Evolutionary conservation across 2,113 vertebrate genomes (phyloP).

Genomic region (Crotalus viridis): DNA sequence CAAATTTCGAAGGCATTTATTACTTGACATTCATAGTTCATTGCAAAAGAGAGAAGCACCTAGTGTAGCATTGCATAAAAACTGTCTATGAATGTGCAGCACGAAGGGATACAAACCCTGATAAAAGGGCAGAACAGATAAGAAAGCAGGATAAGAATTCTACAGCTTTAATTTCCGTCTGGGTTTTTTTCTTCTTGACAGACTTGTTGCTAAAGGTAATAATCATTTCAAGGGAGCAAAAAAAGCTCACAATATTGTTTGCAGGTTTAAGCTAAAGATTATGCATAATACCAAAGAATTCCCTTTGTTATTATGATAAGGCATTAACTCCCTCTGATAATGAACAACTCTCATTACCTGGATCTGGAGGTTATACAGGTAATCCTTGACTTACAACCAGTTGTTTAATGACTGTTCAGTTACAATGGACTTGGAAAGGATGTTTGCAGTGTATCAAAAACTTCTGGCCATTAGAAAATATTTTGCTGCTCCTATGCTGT

Average conservation of each 20-base stretch:
- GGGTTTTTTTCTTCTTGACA: conserved; percentile 40
- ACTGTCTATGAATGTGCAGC: conserved; percentile 43
- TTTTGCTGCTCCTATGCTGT: not conserved
- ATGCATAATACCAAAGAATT: not conserved
- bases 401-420: not conserved
- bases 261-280: conserved; percentile 47
- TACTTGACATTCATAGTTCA: conserved; percentile 13
- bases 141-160: conserved; percentile 64
- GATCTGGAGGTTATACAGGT: not conserved
- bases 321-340: not conserved
- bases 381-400: not conserved
- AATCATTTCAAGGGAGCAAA: conserved; percentile 43
- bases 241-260: not conserved
- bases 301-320: not conserved
- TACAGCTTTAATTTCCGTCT: conserved; percentile 72
- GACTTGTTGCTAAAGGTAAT: conserved; percentile 65
- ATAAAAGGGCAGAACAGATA: conserved; percentile 60
- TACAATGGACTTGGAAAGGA: not conserved
- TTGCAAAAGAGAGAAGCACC: conserved; percentile 36
- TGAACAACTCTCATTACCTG: not conserved
- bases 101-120: conserved; percentile 40
- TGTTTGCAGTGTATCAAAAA: not conserved
- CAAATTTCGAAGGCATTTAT: conserved; percentile 14
- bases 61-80: conserved; percentile 41
- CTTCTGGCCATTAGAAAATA: not conserved